Evolutionary conservation across 1,140 invertebrate species (phyloP).

Genomic region (Philopotamus ludificatus): DNA sequence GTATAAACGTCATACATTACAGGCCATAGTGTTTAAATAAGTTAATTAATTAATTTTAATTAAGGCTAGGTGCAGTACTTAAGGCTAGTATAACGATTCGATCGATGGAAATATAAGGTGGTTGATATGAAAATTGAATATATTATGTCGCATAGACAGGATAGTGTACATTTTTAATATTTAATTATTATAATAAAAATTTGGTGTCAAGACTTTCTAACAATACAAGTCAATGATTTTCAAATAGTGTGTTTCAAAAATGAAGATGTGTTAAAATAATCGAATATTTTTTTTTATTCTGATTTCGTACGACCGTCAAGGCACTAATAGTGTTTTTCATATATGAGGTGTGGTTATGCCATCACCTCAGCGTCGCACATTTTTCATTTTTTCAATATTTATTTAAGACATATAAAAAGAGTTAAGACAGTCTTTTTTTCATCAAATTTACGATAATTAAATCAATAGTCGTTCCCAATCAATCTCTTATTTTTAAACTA

Average conservation of each 20-base stretch:
- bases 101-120: neutral
- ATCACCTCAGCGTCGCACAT: neutral
- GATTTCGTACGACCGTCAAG: conserved; percentile 24
- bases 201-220: conserved; percentile 15
- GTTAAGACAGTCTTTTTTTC: conserved; percentile 24
- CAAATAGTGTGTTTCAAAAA: conserved; percentile 5
- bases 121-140: conserved; percentile 3
- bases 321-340: conserved; percentile 25
- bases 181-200: neutral
- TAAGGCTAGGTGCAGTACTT: conserved; percentile 29
- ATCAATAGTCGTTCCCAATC: neutral
- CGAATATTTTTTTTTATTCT: conserved; percentile 6
- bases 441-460: conserved; percentile 10
- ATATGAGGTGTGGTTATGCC: conserved; percentile 4
- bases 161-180: conserved; percentile 4
- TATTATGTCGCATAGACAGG: neutral
- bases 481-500: conserved; percentile 2
- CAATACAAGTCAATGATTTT: neutral
- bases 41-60: conserved; percentile 16
- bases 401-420: conserved; percentile 18
- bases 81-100: neutral
- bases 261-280: conserved; percentile 10
- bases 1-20: conserved; percentile 29
- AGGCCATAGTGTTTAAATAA: conserved; percentile 32
- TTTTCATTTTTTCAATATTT: neutral